Percentiles rank a stretch among this genome's conserved stretches.
phyloP scores from a whole-genome alignment of 2,888 invertebrate genomes.

The Rugalucina vietnamica region DNA sequence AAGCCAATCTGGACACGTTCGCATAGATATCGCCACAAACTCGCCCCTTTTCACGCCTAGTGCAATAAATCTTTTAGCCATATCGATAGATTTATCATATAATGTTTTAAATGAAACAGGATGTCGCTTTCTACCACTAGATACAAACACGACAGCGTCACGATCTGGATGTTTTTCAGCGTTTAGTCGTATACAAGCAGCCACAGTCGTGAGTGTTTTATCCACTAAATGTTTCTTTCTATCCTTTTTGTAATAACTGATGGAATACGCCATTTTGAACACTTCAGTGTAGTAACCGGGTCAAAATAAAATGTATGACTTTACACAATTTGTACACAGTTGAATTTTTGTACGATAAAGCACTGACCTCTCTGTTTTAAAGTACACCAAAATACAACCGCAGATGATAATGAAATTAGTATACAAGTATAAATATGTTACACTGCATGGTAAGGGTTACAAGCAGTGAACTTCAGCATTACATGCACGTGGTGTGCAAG shows the following conservation, averaged over 20 bases:
- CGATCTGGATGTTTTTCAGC: neutral
- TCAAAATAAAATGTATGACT: too few species aligned
- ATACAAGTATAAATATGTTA: too few species aligned
- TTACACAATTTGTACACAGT: too few species aligned
- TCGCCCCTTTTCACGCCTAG: neutral
- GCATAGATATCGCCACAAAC: slow-evolving; percentile 2
- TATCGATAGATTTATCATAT: neutral
- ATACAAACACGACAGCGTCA: neutral
- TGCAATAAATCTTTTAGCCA: neutral
- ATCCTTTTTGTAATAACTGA: neutral
- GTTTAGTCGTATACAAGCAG: neutral
- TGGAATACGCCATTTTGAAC: too few species aligned
- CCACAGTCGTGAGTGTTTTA: neutral
- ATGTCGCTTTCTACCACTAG: neutral
- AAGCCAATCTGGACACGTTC: slow-evolving; percentile 14
- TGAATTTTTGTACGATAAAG: too few species aligned
- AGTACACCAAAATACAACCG: too few species aligned
- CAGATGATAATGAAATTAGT: too few species aligned
- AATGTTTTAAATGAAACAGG: neutral
- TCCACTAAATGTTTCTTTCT: neutral
- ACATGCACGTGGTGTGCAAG: too few species aligned
- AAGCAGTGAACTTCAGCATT: too few species aligned
- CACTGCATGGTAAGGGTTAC: too few species aligned
- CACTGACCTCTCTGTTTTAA: too few species aligned
- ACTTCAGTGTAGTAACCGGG: too few species aligned